Evolutionary conservation across 2,797 vertebrate species (phyloP).

Genomic region (Danio jaintianensis): DNA sequence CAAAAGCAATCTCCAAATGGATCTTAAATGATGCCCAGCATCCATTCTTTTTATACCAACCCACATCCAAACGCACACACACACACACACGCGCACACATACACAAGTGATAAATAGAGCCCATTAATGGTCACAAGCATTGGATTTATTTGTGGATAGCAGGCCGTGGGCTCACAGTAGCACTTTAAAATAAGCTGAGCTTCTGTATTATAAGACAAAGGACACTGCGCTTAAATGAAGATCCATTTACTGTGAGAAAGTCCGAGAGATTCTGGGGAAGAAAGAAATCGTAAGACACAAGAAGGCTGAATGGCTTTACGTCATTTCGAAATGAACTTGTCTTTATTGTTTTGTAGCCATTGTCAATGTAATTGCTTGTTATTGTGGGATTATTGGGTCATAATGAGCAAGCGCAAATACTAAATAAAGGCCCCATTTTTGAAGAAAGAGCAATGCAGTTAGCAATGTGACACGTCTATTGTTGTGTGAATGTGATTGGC

Average conservation of each 20-base stretch:
- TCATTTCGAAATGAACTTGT: slow-evolving; percentile 71
- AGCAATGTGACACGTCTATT: background rate
- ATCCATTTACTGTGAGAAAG: slow-evolving; percentile 64
- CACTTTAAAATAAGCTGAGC: slow-evolving; percentile 68
- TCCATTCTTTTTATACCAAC: slow-evolving; percentile 44
- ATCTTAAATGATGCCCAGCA: slow-evolving; percentile 54
- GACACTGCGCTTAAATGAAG: slow-evolving; percentile 76
- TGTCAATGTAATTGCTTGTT: slow-evolving; percentile 73
- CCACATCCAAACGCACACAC: slow-evolving; percentile 27
- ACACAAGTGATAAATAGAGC: slow-evolving; percentile 59
- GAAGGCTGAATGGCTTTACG: slow-evolving; percentile 48
- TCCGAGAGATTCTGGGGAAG: slow-evolving; percentile 36
- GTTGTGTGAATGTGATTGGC: slow-evolving; percentile 20
- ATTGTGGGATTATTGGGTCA: slow-evolving; percentile 59
- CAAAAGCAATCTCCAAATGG: slow-evolving; percentile 51
- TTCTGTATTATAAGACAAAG: slow-evolving; percentile 79
- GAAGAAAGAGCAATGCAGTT: slow-evolving; percentile 12
- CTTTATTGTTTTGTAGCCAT: slow-evolving; percentile 63
- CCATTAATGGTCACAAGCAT: slow-evolving; percentile 64
- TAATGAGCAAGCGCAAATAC: slow-evolving; percentile 28
- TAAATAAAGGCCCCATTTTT: slow-evolving; percentile 12
- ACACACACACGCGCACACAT: slow-evolving; percentile 43
- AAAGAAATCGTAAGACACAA: slow-evolving; percentile 47
- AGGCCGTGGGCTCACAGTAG: slow-evolving; percentile 62
- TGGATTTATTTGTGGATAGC: slow-evolving; percentile 66